phyloP scores from a whole-genome alignment of 2,113 vertebrate genomes.

The Pterocles orientalis region DNA sequence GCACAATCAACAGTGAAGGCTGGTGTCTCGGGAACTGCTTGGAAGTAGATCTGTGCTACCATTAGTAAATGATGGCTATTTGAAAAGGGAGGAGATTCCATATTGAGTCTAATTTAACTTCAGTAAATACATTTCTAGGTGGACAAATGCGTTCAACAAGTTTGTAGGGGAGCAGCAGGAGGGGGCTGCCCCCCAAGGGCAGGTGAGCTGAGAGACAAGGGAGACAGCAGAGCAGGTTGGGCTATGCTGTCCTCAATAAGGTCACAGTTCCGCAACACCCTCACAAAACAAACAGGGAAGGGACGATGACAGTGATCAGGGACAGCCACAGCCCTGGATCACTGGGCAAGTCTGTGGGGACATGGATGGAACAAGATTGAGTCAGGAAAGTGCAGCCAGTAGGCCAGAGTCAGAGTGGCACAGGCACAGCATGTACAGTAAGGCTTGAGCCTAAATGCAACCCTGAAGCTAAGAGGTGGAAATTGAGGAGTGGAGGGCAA shows the following conservation, averaged over 20 bases:
- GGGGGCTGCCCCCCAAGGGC: rapidly evolving
- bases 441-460: neutral
- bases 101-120: neutral
- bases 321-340: neutral
- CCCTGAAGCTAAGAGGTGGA: neutral
- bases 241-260: neutral
- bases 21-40: neutral
- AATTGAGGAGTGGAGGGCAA: neutral
- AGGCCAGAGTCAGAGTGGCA: neutral
- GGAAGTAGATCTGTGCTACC: neutral
- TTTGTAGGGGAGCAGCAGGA: neutral
- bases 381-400: neutral
- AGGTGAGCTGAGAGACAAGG: neutral
- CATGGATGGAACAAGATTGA: rapidly evolving
- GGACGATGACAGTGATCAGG: rapidly evolving
- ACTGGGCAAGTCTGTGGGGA: neutral
- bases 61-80: neutral
- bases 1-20: neutral
- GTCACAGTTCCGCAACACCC: neutral
- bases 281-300: rapidly evolving
- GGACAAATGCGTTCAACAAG: neutral
- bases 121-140: neutral
- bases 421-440: neutral
- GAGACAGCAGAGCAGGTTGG: neutral
- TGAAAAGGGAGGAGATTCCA: neutral